Evolutionary conservation across 2,797 vertebrate genomes (phyloP), one percentile per base, ranked within the genome.

Genomic region (Cottoperca gobio): DNA sequence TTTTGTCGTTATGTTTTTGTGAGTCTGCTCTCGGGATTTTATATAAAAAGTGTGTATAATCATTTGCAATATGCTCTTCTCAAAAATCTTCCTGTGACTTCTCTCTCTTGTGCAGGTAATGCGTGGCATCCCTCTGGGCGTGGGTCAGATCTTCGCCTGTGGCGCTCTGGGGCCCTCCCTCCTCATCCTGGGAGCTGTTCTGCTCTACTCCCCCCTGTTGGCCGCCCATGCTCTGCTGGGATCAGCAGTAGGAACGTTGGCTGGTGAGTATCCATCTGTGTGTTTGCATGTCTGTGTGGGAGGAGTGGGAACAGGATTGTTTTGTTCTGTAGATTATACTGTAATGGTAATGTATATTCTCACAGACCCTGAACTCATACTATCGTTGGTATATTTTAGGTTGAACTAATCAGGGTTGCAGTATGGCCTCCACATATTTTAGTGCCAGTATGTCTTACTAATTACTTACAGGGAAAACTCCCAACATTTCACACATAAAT

Each of bases 61-160:
- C 0, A 12, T 28, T 50, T n/a, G 21, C 3, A 28, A 1, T 19
- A 16, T 42, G 13, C 14, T 37, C 24, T 46, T 48, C 10, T n/a
- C 5, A 10, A 48, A 58, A 28, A 33, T 19, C 24, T 72, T 16
- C 16, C 14, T 9, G 21, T 12, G 39, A 3, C 31, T n/a, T 7
- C 8, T 37, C 16, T 45, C 5, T 66, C 6, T 68, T 37, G 6
- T 42, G 52, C 78, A 96, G 95, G 84, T 95, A 13, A 52, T 94
- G 5, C 84, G 54, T 79, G 94, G 94, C 43, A 87, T 94, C 70
- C 78, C 90, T 55, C 76, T 94, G 16, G 94, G 94, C 0, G 93
- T 95, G 62, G 94, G 95, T 61, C 95, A 95, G 89, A 93, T 95
- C 74, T 96, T 83, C n/a, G 90, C 92, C 48, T 95, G 94, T 76